Conservation (phyloP, 2,888 invertebrate species). For the Caenorhabditis panamensis region DNA sequence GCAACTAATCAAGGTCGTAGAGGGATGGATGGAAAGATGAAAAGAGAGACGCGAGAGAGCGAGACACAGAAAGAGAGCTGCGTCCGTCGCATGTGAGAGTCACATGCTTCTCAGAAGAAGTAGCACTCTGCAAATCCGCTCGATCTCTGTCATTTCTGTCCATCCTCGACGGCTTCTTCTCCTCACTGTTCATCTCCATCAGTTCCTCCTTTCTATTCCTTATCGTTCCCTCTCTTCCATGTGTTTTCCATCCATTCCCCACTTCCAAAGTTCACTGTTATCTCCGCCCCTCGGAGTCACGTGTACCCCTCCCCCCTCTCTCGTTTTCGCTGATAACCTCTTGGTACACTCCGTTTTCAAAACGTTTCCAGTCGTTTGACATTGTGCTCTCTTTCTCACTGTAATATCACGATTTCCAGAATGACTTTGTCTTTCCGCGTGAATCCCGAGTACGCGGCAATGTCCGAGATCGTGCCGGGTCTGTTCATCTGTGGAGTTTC, state of each 20-base stretch:
- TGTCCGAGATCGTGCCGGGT: slow-evolving; percentile 82
- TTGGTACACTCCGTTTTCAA: slow-evolving; percentile 21
- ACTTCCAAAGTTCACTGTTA: slow-evolving; percentile 33
- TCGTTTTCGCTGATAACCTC: slow-evolving; percentile 38
- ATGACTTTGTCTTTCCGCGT: slow-evolving; percentile 78
- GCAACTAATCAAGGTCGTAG: slow-evolving; percentile 39
- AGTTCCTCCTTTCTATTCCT: slow-evolving; percentile 6
- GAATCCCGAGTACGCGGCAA: slow-evolving; percentile 79
- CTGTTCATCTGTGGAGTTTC: slow-evolving; percentile 89
- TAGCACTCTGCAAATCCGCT: slow-evolving; percentile 13
- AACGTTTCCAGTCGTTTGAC: not conserved
- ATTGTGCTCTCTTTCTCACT: not conserved
- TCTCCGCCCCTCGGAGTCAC: slow-evolving; percentile 13
- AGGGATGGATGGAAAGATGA: not conserved
- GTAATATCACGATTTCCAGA: slow-evolving; percentile 9
- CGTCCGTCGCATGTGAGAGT: slow-evolving; percentile 19
- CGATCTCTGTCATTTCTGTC: slow-evolving; percentile 18
- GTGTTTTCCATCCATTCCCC: slow-evolving; percentile 13
- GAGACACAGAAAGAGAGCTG: slow-evolving; percentile 9
- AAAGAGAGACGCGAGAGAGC: slow-evolving; percentile 16
- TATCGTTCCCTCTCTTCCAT: slow-evolving; percentile 25
- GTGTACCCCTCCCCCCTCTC: slow-evolving; percentile 10
- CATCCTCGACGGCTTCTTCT: slow-evolving; percentile 12
- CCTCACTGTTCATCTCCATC: not conserved
- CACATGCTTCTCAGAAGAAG: slow-evolving; percentile 29